These are phyloP conservation scores for Drosophila bifasciata DNA, from an alignment of 1,140 invertebrate species.

Conservation along the genomic window DNA sequence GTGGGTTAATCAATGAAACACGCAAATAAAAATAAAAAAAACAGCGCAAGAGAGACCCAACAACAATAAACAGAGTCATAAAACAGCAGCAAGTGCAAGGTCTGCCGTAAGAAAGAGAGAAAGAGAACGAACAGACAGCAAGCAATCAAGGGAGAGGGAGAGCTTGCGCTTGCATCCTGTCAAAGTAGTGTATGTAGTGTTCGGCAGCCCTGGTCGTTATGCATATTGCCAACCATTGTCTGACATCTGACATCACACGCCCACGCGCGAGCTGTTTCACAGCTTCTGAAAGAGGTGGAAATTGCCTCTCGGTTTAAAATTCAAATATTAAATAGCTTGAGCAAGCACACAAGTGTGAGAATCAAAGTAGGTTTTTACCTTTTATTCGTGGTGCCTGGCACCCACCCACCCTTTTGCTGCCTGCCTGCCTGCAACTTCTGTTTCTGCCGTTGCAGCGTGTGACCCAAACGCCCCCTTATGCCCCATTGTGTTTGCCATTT, in stretches of 20 bases:
- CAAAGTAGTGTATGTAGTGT: constrained; percentile 11
- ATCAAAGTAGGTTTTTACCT: constrained; percentile 23
- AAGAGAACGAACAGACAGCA: background rate
- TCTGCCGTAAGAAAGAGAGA: constrained; percentile 47
- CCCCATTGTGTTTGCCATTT: constrained; percentile 35
- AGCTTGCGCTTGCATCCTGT: constrained; percentile 40
- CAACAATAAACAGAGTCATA: constrained; percentile 12
- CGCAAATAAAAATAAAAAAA: constrained; percentile 47
- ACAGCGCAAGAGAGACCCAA: constrained; percentile 26
- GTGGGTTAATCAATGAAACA: constrained; percentile 61
- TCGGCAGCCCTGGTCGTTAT: constrained; percentile 41
- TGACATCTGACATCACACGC: constrained; percentile 37
- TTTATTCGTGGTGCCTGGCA: constrained; percentile 40
- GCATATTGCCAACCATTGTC: constrained; percentile 11
- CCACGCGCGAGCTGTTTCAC: constrained; percentile 30
- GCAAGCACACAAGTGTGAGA: constrained; percentile 27
- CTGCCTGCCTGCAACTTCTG: constrained; percentile 1
- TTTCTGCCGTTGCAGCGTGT: constrained; percentile 51
- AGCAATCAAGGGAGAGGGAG: constrained; percentile 16
- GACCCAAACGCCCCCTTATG: constrained; percentile 74
- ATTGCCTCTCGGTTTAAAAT: constrained; percentile 61
- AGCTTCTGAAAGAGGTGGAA: constrained; percentile 4
- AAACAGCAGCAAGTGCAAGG: constrained; percentile 67
- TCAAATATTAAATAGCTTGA: constrained; percentile 48
- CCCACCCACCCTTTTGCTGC: too few relatives aligned